A percentile compares a stretch with the other conserved stretches of the same genome.
Evolutionary conservation across 2,888 invertebrate species (phyloP).

Genomic region (Macrosoma leucophasiata): DNA sequence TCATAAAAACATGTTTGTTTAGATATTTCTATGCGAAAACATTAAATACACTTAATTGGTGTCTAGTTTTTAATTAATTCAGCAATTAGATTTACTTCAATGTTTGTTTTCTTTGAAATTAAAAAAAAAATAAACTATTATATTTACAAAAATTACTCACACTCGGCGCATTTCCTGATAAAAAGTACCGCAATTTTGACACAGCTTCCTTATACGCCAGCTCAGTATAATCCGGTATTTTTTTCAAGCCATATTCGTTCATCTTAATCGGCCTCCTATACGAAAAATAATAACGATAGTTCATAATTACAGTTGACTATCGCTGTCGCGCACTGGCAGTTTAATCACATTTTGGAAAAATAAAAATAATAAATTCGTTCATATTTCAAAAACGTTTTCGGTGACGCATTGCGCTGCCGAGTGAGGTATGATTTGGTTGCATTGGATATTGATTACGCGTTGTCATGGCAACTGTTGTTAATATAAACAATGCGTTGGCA

Average conservation of each 20-base stretch:
- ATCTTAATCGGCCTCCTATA: slow-evolving; percentile 64
- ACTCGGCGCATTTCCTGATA: slow-evolving; percentile 83
- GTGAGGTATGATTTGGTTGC: slow-evolving; percentile 30
- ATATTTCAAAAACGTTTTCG: slow-evolving; percentile 37
- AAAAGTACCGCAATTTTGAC: slow-evolving; percentile 82
- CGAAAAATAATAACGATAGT: slow-evolving; percentile 42
- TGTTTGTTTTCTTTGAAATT: neutral
- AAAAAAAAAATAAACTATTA: neutral
- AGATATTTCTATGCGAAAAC: too few relatives aligned
- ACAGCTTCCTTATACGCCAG: slow-evolving; percentile 90
- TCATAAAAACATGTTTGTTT: too few relatives aligned
- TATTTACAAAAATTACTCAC: slow-evolving; percentile 43
- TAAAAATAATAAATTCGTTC: slow-evolving; percentile 30
- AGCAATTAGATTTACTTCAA: too few relatives aligned
- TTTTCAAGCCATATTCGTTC: slow-evolving; percentile 70
- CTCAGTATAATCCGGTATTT: slow-evolving; percentile 87
- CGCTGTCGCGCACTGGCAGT: slow-evolving; percentile 32
- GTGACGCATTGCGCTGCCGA: slow-evolving; percentile 54
- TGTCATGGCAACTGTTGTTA: slow-evolving; percentile 50
- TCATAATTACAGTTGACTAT: slow-evolving; percentile 26
- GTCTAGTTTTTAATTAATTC: too few relatives aligned
- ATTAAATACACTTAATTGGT: too few relatives aligned
- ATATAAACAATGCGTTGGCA: slow-evolving; percentile 38
- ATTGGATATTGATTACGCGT: slow-evolving; percentile 61
- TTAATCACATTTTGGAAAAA: slow-evolving; percentile 30